Evolutionary conservation across 2,888 invertebrate genomes (phyloP), one percentile per base, ranked within the genome.

Genomic region (Phyllotreta striolata): DNA sequence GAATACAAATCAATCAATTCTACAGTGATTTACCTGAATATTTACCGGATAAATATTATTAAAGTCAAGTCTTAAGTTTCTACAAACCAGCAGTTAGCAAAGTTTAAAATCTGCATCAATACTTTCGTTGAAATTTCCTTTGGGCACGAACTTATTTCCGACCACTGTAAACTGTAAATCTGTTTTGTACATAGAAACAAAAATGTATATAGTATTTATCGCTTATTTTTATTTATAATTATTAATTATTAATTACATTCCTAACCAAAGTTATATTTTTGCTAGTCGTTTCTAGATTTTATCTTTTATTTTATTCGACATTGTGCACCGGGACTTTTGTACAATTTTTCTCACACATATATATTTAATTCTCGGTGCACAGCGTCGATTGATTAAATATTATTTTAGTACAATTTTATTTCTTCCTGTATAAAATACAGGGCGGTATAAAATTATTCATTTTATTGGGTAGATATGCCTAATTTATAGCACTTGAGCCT

Each of bases 71-170:
- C 76, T 77, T 79, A 74, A 74, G 75, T 79, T 78, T 78, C 35
- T 77, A 75, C 68, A 71, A 79, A 78, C 79, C 80, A 81, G 79
- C 81, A 81, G 79, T 80, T 78, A 79, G 77, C 81, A 81, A 70
- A 81, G 81, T 80, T 79, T 76, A 80, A 78, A 80, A 81, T 81
- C 81, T 81, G 81, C 81, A 81, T 77, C 68, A 60, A 66, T 70
- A 24, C 38, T 71, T 76, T 70, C 68, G 74, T 77, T 76, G 75
- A 72, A 3, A 24, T 24, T 24, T 24, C 4, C 69, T 72, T 75
- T 72, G 68, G 59, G 51, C 40, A 12, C 39, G 9, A 52, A 24
- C 70, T 74, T 70, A 68, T 72, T 72, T 73, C 70, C 68, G 70
- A 77, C 78, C 79, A 75, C 78, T 81, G 81, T 82, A 81, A 80